phyloP scores from a whole-genome alignment of 2,113 vertebrate species.

The Gymnogyps californianus region DNA sequence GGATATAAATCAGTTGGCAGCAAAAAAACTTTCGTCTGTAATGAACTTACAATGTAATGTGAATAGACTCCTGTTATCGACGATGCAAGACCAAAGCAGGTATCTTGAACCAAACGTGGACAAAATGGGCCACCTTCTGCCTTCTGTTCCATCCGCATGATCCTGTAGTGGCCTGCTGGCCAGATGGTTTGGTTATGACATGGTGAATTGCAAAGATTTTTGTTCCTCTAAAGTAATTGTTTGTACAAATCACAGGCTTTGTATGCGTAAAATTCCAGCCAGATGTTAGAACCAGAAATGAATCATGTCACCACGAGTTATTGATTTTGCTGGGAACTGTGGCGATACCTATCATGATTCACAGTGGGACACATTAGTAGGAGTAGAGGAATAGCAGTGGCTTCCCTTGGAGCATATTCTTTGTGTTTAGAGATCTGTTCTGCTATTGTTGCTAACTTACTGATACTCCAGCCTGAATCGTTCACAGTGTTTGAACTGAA shows the following conservation, averaged over 20 bases:
- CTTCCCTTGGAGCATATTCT: background rate
- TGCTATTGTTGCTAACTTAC: background rate
- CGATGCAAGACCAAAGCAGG: constrained; percentile 36
- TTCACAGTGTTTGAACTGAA: background rate
- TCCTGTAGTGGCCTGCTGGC: constrained; percentile 53
- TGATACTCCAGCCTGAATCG: background rate
- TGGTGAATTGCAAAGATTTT: constrained; percentile 77
- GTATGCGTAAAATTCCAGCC: constrained; percentile 72
- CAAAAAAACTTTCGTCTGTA: background rate
- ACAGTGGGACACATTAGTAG: background rate
- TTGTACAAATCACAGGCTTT: constrained; percentile 74
- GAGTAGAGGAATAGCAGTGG: background rate
- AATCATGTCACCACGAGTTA: constrained; percentile 52
- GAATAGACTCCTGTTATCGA: background rate
- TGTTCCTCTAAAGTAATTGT: constrained; percentile 75
- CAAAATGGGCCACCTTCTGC: constrained; percentile 3
- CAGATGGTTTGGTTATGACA: constrained; percentile 79
- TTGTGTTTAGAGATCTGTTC: background rate
- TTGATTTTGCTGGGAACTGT: constrained; percentile 48
- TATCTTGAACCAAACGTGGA: constrained; percentile 26
- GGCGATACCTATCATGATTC: background rate
- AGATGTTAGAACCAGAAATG: constrained; percentile 63
- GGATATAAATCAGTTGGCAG: background rate
- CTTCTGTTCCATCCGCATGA: background rate
- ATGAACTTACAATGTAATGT: background rate